Conservation (phyloP, 2,797 vertebrate species). For the Antrozous pallidus region DNA sequence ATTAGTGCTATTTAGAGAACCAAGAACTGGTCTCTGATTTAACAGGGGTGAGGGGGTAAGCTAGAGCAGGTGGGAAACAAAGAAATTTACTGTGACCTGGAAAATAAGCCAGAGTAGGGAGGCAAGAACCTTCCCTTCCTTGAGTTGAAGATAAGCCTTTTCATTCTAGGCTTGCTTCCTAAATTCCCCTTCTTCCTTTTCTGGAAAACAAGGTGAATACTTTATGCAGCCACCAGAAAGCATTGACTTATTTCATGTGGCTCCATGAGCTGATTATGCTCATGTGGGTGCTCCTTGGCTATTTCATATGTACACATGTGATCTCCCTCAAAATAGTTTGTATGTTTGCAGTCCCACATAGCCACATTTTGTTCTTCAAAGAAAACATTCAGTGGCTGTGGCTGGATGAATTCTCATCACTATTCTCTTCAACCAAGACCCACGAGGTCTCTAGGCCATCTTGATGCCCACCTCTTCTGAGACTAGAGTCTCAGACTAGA, state of each 20-base stretch:
- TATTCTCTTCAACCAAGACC: background rate
- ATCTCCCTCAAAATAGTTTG: background rate
- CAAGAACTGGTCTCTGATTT: background rate
- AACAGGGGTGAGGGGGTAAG: background rate
- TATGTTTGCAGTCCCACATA: background rate
- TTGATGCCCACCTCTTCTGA: background rate
- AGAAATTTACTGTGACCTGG: background rate
- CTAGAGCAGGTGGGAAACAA: constrained; percentile 18
- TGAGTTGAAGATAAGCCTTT: background rate
- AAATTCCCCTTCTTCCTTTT: background rate
- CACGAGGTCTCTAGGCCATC: background rate
- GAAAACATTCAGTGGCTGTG: background rate
- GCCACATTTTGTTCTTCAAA: background rate
- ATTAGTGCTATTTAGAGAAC: constrained; percentile 15
- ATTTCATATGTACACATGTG: background rate
- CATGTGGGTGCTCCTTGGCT: background rate
- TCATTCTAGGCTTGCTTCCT: background rate
- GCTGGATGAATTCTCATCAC: background rate
- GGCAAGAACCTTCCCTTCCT: background rate
- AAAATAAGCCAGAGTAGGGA: constrained; percentile 13
- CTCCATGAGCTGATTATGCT: background rate
- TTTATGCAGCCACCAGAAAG: background rate
- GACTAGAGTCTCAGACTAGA: background rate
- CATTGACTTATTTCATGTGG: background rate
- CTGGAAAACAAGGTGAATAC: background rate